Evolutionary conservation across 2,888 invertebrate genomes (phyloP).

Genomic region (Drosophila fulvimacula): DNA sequence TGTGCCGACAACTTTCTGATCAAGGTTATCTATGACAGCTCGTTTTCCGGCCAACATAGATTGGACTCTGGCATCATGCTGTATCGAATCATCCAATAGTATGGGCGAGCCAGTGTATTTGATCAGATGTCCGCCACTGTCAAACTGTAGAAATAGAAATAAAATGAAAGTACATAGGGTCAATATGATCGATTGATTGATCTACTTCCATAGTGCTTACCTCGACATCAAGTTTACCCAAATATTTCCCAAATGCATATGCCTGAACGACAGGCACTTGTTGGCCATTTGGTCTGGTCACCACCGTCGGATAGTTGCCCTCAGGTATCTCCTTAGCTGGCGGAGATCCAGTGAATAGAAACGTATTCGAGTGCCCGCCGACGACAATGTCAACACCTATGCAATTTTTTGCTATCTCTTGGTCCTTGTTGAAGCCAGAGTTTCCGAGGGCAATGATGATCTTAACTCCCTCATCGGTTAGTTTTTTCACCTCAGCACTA

Average conservation of each 20-base stretch:
- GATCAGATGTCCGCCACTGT: constrained; percentile 89
- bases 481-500: constrained; percentile 86
- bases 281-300: constrained; percentile 89
- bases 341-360: constrained; percentile 90
- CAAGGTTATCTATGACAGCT: constrained; percentile 83
- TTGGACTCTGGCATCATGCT: constrained; percentile 87
- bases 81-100: constrained; percentile 88
- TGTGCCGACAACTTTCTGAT: constrained; percentile 86
- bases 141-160: constrained; percentile 86
- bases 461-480: constrained; percentile 88
- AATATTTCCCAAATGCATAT: constrained; percentile 95
- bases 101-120: constrained; percentile 89
- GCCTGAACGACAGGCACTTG: constrained; percentile 94
- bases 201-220: not conserved
- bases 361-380: constrained; percentile 95
- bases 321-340: constrained; percentile 89
- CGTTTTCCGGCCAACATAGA: constrained; percentile 87
- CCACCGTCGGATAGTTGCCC: constrained; percentile 91
- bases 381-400: constrained; percentile 92
- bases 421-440: constrained; percentile 91
- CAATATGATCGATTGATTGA: not conserved
- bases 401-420: constrained; percentile 89
- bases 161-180: too few relatives aligned
- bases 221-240: constrained; percentile 89
- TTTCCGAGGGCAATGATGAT: constrained; percentile 94